phyloP scores from a whole-genome alignment of 2,113 vertebrate species.

The Panthera uncia region DNA sequence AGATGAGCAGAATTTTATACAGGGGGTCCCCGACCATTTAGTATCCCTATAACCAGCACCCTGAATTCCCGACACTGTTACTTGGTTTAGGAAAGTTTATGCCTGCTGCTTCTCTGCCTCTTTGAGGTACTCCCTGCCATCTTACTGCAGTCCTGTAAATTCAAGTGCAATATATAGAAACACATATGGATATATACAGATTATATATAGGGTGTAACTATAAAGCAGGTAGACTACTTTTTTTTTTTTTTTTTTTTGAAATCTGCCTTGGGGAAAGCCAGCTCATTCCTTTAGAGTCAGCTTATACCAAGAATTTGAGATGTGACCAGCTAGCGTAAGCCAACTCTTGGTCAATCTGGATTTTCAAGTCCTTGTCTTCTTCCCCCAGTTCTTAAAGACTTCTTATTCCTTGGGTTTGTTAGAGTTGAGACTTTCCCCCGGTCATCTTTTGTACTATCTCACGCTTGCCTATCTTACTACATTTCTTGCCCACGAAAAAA shows the following conservation, averaged over 20 bases:
- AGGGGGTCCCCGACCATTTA: background rate
- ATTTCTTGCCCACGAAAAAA: conserved; percentile 30
- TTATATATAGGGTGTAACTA: conserved; percentile 12
- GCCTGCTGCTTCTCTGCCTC: conserved; percentile 63
- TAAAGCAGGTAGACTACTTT: conserved; percentile 28
- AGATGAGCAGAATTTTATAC: background rate
- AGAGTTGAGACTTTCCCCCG: background rate
- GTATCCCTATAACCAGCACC: background rate
- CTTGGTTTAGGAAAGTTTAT: background rate
- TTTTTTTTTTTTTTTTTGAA: background rate
- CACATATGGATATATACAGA: conserved; percentile 49
- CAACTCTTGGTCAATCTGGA: conserved; percentile 39
- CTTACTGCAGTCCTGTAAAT: conserved; percentile 50
- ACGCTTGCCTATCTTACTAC: background rate
- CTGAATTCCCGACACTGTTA: conserved; percentile 34
- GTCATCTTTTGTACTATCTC: background rate
- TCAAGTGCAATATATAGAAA: conserved; percentile 73
- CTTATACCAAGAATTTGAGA: conserved; percentile 28
- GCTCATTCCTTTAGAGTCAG: conserved; percentile 5
- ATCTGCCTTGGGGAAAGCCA: conserved; percentile 38
- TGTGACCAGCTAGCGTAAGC: background rate
- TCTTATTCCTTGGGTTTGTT: background rate
- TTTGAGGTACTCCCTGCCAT: conserved; percentile 2
- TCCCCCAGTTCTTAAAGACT: conserved; percentile 13
- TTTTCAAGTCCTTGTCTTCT: conserved; percentile 43